A percentile compares a stretch with the other conserved stretches of the same genome.
Evolutionary conservation across 2,113 vertebrate species (phyloP).

Genomic region (Aegypius monachus): DNA sequence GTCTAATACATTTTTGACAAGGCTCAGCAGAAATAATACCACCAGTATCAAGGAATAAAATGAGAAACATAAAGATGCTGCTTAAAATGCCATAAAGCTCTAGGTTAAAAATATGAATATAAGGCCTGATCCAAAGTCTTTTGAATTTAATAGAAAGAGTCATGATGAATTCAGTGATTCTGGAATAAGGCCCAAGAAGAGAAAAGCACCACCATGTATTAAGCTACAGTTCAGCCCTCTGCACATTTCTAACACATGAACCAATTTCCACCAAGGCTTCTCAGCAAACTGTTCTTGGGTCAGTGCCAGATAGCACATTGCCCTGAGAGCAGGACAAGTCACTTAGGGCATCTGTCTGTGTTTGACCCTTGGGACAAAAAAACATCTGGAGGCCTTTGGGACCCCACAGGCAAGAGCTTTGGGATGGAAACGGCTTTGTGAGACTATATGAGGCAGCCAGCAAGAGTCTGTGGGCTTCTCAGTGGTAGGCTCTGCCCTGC

Average conservation of each 20-base stretch:
- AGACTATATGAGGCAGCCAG: not conserved
- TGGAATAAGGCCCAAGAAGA: not conserved
- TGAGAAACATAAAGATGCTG: not conserved
- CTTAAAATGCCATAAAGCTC: not conserved
- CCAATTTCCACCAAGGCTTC: not conserved
- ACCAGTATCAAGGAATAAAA: not conserved
- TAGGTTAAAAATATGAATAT: not conserved
- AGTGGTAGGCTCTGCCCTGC: not conserved
- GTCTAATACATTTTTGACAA: not conserved
- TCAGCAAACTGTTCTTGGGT: not conserved
- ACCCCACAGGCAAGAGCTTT: not conserved
- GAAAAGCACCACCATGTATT: not conserved
- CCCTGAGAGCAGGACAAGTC: not conserved
- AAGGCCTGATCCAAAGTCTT: not conserved
- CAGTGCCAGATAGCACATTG: not conserved
- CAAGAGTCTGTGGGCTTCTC: not conserved
- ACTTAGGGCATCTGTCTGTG: not conserved
- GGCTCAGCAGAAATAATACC: not conserved
- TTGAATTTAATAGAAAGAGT: not conserved
- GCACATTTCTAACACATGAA: not conserved
- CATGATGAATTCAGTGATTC: not conserved
- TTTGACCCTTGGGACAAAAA: not conserved
- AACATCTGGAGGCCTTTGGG: not conserved
- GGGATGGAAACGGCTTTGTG: not conserved
- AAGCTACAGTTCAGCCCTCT: not conserved